phyloP scores from a whole-genome alignment of 64 coral and sea anemone genomes.

The Pocillopora damicornis region DNA sequence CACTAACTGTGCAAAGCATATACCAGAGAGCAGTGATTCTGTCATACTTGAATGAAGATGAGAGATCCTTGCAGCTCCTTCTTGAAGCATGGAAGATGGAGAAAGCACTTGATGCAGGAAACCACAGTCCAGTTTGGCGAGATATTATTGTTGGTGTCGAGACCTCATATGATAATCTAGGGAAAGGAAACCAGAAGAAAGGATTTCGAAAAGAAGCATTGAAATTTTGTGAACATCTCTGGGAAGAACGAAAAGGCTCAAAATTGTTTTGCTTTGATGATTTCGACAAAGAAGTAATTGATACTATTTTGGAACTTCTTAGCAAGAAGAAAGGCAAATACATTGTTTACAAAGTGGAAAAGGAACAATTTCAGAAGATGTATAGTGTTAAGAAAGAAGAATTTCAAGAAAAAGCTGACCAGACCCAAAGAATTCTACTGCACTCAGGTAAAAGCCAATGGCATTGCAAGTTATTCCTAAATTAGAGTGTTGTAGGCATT shows the following conservation, averaged over 20 bases:
- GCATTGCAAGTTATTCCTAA: too few species aligned
- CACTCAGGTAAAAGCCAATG: neutral
- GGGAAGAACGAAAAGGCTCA: neutral
- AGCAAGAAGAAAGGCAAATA: neutral
- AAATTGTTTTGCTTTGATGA: neutral
- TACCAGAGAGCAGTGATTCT: slow-evolving; percentile 24
- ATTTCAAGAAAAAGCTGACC: neutral
- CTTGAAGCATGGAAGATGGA: slow-evolving; percentile 52
- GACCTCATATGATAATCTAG: neutral
- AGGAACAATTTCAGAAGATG: neutral
- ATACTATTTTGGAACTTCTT: neutral
- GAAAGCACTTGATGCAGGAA: neutral
- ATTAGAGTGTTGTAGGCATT: too few species aligned
- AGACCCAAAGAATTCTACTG: neutral
- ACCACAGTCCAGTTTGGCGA: slow-evolving; percentile 6
- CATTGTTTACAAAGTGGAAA: neutral
- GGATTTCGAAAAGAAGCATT: neutral
- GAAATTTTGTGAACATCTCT: slow-evolving; percentile 7
- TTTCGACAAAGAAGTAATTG: neutral
- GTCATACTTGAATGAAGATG: neutral
- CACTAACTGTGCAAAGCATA: slow-evolving; percentile 35
- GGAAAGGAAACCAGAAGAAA: neutral
- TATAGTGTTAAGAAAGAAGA: neutral
- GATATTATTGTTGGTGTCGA: neutral
- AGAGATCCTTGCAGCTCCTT: slow-evolving; percentile 31